Evolutionary conservation across 2,888 invertebrate genomes (phyloP), one percentile per base, ranked within the genome.

Genomic region (Agonopterix alstromeriana): DNA sequence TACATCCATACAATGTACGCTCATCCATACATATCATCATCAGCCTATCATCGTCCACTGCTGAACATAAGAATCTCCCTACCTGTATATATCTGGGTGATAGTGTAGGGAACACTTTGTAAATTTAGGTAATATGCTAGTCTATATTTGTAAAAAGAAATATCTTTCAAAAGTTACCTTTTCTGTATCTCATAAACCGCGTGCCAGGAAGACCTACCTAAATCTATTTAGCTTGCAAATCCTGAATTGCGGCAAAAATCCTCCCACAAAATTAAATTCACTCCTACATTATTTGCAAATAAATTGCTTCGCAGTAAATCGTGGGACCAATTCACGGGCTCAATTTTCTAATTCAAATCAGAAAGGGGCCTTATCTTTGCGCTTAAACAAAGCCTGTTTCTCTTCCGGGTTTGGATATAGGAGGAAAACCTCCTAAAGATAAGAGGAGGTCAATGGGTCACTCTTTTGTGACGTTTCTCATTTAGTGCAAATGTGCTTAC

Each of bases 331-430:
- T 67, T 65, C 61, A 53, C 60, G 54, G 56, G 64, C 58, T 70
- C 72, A 71, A 77, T 76, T 75, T 74, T 70, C 75, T 73, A 75
- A 79, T 81, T 78, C 73, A 76, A 79, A 76, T 77, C 70, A 72
- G 65, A 62, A 61, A 55, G 43, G 17, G 56, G 57, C 27, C 51
- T 48, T 51, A 51, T 51, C 51, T 51, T 36, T 43, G 49, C 54
- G 63, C 65, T 66, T 63, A 65, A 61, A 69, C 66, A 67, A 73
- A 70, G 67, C 62, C 58, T 43, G 55, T 35, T 58, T 63, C 65
- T 55, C 56, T 62, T 47, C 46, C 36, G 38, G 45, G 48, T 47
- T 53, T 46, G 54, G 52, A 48, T 51, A 52, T 49, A 47, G 50
- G 36, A 50, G 47, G 53, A 59, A 58, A 55, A 55, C 47, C 51